A percentile compares a stretch with the other conserved stretches of the same genome.
phyloP scores from a whole-genome alignment of 1,140 invertebrate species.

The Drosophila oshimai region DNA sequence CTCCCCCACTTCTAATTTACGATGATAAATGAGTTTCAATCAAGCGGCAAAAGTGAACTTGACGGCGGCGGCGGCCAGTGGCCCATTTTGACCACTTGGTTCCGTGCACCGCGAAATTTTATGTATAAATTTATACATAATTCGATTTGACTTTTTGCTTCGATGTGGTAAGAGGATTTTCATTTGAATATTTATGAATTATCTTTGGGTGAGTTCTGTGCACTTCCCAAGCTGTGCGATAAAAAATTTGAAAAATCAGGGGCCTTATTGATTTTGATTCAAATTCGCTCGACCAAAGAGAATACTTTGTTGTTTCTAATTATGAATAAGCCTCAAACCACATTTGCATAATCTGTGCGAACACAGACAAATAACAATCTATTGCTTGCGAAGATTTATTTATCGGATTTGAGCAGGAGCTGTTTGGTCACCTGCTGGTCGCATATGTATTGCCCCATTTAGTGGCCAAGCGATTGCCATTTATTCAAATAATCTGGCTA shows the following conservation, averaged over 20 bases:
- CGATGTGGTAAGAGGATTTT: slow-evolving; percentile 43
- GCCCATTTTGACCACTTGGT: slow-evolving; percentile 38
- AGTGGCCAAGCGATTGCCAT: slow-evolving; percentile 29
- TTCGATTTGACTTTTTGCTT: slow-evolving; percentile 58
- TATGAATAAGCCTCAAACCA: slow-evolving; percentile 2
- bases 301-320: slow-evolving; percentile 10
- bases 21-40: slow-evolving; percentile 82
- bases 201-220: slow-evolving; percentile 6
- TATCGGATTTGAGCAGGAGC: not conserved
- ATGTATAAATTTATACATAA: slow-evolving; percentile 67
- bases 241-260: slow-evolving; percentile 18
- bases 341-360: slow-evolving; percentile 31
- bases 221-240: not conserved
- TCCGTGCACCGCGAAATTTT: slow-evolving; percentile 29
- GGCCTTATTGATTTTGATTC: slow-evolving; percentile 4
- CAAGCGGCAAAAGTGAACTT: slow-evolving; percentile 77
- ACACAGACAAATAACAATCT: slow-evolving; percentile 15
- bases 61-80: slow-evolving; percentile 35
- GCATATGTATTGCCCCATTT: slow-evolving; percentile 15
- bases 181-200: slow-evolving; percentile 77
- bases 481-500: slow-evolving; percentile 71
- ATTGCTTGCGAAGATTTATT: slow-evolving; percentile 14
- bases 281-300: not conserved
- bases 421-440: not conserved
- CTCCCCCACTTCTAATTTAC: slow-evolving; percentile 61